Evolutionary conservation across 2,888 invertebrate genomes (phyloP).

Genomic region (Caenorhabditis doughertyi): DNA sequence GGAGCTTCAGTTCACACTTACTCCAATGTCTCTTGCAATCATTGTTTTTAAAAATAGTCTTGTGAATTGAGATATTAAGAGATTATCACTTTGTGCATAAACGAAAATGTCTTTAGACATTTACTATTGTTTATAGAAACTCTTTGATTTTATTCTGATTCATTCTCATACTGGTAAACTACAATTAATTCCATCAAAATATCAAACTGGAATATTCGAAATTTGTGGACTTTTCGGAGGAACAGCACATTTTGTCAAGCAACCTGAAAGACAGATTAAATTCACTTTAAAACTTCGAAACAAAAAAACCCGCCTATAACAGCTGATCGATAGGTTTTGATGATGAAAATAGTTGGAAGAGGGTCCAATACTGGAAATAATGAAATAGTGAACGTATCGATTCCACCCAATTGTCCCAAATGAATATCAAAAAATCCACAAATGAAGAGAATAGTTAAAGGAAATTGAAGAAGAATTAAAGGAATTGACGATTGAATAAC

Average conservation of each 20-base stretch:
- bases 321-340: conserved; percentile 22
- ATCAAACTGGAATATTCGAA: background rate
- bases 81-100: too few relatives aligned
- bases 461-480: conserved; percentile 16
- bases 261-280: conserved; percentile 2
- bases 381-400: conserved; percentile 20
- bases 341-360: conserved; percentile 26
- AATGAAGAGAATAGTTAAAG: conserved; percentile 13
- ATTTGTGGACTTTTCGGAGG: background rate
- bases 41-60: too few relatives aligned
- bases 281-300: background rate
- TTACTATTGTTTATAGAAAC: too few relatives aligned
- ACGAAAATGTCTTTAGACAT: too few relatives aligned
- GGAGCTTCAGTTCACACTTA: too few relatives aligned
- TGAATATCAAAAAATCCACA: conserved; percentile 17
- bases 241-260: background rate
- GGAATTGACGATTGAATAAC: conserved; percentile 33
- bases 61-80: too few relatives aligned
- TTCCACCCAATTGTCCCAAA: conserved; percentile 11
- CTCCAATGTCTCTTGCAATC: too few relatives aligned
- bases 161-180: too few relatives aligned
- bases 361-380: conserved; percentile 31
- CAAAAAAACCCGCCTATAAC: background rate
- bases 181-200: too few relatives aligned
- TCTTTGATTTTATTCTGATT: too few relatives aligned